Percentiles rank a stretch among this genome's conserved stretches.
phyloP scores from a whole-genome alignment of 2,888 invertebrate species.

The Drepanosiphum platanoidis region DNA sequence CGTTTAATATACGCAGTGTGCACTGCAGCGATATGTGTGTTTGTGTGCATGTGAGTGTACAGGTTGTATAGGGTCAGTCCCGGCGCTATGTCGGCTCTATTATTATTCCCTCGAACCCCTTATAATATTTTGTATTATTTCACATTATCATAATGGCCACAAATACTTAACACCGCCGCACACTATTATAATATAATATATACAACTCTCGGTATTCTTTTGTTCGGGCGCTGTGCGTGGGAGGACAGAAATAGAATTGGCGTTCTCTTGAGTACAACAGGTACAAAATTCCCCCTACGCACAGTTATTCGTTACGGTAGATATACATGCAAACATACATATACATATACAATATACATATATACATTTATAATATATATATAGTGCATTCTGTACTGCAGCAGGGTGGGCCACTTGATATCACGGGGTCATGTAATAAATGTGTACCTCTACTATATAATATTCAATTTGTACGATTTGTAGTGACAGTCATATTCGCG shows the following conservation, averaged over 20 bases:
- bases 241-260: conserved; percentile 35
- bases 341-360: too few relatives aligned
- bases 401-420: conserved; percentile 19
- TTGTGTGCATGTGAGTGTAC: background rate
- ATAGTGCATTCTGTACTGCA: background rate
- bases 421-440: background rate
- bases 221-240: background rate
- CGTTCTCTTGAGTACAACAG: conserved; percentile 31
- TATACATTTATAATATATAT: too few relatives aligned
- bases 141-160: conserved; percentile 45
- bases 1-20: conserved; percentile 17
- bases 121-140: conserved; percentile 43
- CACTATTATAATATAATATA: background rate
- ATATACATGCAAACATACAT: too few relatives aligned
- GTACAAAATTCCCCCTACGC: background rate
- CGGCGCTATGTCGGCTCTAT: conserved; percentile 36
- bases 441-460: background rate
- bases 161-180: conserved; percentile 39
- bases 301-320: conserved; percentile 34
- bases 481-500: background rate
- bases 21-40: background rate
- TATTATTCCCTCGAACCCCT: conserved; percentile 15
- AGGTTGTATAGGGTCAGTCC: conserved; percentile 20
- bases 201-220: conserved; percentile 25
- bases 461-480: background rate